phyloP scores from a whole-genome alignment of 2,113 vertebrate species.

The Acrocephalus kingi region DNA sequence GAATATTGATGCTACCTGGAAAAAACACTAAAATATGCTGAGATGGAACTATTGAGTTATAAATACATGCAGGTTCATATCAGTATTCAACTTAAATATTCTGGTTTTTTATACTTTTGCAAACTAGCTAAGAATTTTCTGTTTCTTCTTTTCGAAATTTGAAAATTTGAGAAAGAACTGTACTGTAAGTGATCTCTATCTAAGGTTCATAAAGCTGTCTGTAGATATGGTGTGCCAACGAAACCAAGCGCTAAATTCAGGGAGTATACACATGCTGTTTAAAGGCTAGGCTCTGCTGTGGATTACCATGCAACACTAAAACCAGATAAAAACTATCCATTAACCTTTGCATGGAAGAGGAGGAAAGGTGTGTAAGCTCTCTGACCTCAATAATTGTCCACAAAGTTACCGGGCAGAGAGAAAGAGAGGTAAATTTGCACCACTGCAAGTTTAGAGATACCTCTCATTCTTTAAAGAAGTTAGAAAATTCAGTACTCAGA shows the following conservation, averaged over 20 bases:
- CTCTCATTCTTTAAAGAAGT: not conserved
- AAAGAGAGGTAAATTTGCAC: not conserved
- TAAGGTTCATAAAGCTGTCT: not conserved
- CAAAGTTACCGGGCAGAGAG: not conserved
- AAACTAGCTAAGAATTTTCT: not conserved
- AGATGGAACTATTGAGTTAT: not conserved
- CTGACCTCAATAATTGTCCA: not conserved
- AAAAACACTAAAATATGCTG: not conserved
- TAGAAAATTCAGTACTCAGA: not conserved
- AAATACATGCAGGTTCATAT: not conserved
- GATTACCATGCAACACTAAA: not conserved
- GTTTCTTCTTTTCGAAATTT: not conserved
- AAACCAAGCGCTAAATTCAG: not conserved
- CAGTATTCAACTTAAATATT: not conserved
- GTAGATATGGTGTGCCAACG: not conserved
- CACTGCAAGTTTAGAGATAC: not conserved
- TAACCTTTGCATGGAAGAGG: accelerated
- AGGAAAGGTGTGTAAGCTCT: not conserved
- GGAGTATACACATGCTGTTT: not conserved
- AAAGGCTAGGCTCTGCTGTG: not conserved
- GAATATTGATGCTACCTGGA: not conserved
- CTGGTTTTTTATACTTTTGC: not conserved
- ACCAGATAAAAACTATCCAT: not conserved
- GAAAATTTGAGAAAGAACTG: not conserved
- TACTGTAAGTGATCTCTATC: not conserved